phyloP scores from a whole-genome alignment of 2,888 invertebrate species.

The Hydraecia micacea region DNA sequence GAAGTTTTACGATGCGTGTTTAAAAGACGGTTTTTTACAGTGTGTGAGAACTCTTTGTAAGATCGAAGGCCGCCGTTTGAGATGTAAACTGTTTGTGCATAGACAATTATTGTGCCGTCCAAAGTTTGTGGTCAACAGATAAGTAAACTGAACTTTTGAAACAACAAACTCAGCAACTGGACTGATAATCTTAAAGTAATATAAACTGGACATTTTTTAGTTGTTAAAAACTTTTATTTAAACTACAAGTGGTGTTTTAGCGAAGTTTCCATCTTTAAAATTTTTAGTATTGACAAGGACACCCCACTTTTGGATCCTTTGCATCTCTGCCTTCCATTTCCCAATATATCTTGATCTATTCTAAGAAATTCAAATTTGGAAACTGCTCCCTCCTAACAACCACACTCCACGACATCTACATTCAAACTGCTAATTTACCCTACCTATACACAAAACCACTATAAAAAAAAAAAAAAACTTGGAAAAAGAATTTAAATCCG shows the following conservation, averaged over 20 bases:
- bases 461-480: neutral
- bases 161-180: slow-evolving; percentile 35
- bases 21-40: slow-evolving; percentile 55
- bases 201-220: slow-evolving; percentile 22
- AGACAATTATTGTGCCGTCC: slow-evolving; percentile 71
- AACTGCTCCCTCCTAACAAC: slow-evolving; percentile 4
- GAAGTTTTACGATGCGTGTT: slow-evolving; percentile 49
- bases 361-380: slow-evolving; percentile 40
- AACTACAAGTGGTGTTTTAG: slow-evolving; percentile 45
- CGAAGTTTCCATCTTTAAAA: slow-evolving; percentile 51
- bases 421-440: slow-evolving; percentile 12
- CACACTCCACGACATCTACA: slow-evolving; percentile 1
- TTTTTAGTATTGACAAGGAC: slow-evolving; percentile 57
- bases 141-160: slow-evolving; percentile 21
- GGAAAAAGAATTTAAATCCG: neutral
- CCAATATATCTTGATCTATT: slow-evolving; percentile 22
- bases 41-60: slow-evolving; percentile 63
- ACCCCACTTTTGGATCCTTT: slow-evolving; percentile 37
- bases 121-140: slow-evolving; percentile 58
- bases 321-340: slow-evolving; percentile 9
- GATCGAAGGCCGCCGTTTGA: slow-evolving; percentile 57
- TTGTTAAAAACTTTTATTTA: slow-evolving; percentile 38
- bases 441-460: neutral
- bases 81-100: slow-evolving; percentile 68
- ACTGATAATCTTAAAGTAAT: slow-evolving; percentile 41